These are phyloP conservation scores for Nasonia vitripennis DNA, from an alignment of 1,140 invertebrate species.

Conservation along the genomic window DNA sequence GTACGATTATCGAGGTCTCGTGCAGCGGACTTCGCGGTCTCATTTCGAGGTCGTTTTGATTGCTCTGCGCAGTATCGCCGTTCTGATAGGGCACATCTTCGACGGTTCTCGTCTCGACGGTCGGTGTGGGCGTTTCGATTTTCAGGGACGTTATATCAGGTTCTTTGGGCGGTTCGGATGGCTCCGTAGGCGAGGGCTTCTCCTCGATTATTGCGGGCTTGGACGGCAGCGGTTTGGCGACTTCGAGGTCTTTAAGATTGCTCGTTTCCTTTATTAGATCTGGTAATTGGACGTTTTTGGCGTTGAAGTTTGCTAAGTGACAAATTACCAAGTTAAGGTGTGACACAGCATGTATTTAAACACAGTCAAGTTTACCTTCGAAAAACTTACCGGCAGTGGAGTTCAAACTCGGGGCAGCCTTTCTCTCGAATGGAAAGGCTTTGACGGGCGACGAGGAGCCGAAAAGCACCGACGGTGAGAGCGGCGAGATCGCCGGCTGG, in stretches of 20 bases:
- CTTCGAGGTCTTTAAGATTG: constrained; percentile 65
- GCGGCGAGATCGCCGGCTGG: constrained; percentile 64
- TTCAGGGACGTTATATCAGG: constrained; percentile 23
- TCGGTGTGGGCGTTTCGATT: constrained; percentile 23
- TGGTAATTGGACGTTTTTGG: constrained; percentile 60
- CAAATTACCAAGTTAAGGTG: not conserved
- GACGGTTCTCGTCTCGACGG: constrained; percentile 37
- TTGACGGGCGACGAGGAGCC: constrained; percentile 54
- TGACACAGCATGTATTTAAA: not conserved
- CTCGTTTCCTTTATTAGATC: constrained; percentile 71
- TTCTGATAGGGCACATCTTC: constrained; percentile 26
- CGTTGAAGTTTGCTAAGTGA: not conserved
- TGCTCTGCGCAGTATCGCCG: constrained; percentile 41
- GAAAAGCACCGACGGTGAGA: constrained; percentile 62
- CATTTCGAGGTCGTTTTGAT: constrained; percentile 53
- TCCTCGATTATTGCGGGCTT: constrained; percentile 21
- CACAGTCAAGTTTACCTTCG: not conserved
- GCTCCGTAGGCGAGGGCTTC: constrained; percentile 5
- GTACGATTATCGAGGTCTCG: constrained; percentile 80
- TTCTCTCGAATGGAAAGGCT: constrained; percentile 58
- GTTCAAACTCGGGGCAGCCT: constrained; percentile 22
- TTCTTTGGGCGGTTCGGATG: not conserved
- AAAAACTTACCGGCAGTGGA: constrained; percentile 4
- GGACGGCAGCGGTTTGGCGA: constrained; percentile 26
- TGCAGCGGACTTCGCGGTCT: constrained; percentile 78